A percentile compares a stretch with the other conserved stretches of the same genome.
Conservation (phyloP, 2,888 invertebrate species). For the Macrosoma leucophasiata region DNA sequence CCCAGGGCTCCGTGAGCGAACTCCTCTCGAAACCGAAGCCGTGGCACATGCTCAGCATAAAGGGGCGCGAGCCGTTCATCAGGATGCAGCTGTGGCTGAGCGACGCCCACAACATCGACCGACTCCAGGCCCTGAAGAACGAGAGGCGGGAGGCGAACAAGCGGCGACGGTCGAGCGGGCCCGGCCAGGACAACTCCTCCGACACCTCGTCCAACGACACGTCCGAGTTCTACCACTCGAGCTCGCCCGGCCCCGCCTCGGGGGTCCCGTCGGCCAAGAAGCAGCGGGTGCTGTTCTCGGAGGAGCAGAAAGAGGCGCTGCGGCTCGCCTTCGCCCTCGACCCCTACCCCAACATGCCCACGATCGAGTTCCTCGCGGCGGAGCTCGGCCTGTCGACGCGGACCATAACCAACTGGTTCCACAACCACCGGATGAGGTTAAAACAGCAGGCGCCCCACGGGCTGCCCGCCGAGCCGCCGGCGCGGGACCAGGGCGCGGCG, state of each 20-base stretch:
- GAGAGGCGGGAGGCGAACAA: conserved; percentile 95
- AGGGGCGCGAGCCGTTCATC: conserved; percentile 97
- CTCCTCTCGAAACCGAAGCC: conserved; percentile 98
- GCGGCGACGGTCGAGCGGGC: conserved; percentile 87
- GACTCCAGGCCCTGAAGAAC: conserved; percentile 92
- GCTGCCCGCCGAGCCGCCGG: conserved; percentile 82
- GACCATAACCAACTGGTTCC: conserved; percentile 99
- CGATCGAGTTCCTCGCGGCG: conserved; percentile 95
- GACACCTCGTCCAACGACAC: conserved; percentile 93
- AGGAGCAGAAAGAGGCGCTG: conserved; percentile 98
- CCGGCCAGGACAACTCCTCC: conserved; percentile 89
- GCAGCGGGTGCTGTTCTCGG: conserved; percentile 96
- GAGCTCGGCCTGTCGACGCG: conserved; percentile 94
- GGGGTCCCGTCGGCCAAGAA: conserved; percentile 93
- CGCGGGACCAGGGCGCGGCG: conserved; percentile 82
- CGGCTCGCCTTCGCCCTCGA: conserved; percentile 95
- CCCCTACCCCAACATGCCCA: conserved; percentile 97
- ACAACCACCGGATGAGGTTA: conserved; percentile 98
- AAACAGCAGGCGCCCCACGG: conserved; percentile 93
- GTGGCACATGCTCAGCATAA: conserved; percentile 99
- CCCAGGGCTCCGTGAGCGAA: conserved; percentile 98
- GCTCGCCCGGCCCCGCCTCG: conserved; percentile 84
- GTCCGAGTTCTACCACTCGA: conserved; percentile 90
- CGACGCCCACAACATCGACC: conserved; percentile 95
- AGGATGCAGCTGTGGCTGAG: conserved; percentile 98